Evolutionary conservation across 2,113 vertebrate species (phyloP), one percentile per base, ranked within the genome.

Genomic region (Chunga burmeisteri): DNA sequence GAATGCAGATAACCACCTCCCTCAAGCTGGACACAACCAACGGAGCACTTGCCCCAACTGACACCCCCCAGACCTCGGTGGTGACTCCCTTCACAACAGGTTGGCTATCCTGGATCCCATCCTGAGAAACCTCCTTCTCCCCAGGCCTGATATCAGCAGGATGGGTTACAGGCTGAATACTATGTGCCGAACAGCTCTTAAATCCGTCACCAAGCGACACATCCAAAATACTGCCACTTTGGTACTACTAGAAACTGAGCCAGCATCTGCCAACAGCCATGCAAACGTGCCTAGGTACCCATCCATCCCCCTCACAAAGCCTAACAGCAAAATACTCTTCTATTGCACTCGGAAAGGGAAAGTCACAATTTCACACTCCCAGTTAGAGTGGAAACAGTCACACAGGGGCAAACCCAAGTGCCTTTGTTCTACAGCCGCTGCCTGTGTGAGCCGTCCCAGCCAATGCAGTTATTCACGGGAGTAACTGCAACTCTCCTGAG

Each of bases 31-130:
- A 68, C 16, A 55, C 26, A 49, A 55, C 47, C 32, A 22, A 34
- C 1, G 7, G 63, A 75, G 53, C 52, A 3, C 19, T 27, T 15
- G 53, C 55, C 38, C 10, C 44, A 70, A 63, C 34, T 61, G 87
- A 38, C 7, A 56, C 68, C 85, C 46, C 38, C 32, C 0, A 0
- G 34, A 29, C 59, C 19, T 0, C 0, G 6, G 18, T 10, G 58
- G 34, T 25, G 26, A 46, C 13, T 59, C 44, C 58, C 44, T 50
- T 27, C 62, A 20, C 11, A 29, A 20, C 1, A 15, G 66, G n/a
- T 3, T 65, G 40, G 20, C 58, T 42, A 3, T 16, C 53, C 44
- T 65, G 52, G 75, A 72, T 49, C 40, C 53, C 58, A 16, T 15
- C 16, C 46, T 15, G 47, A 71, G 65, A 80, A 83, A 34, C 5